These are phyloP conservation scores for Takifugu flavidus DNA, from an alignment of 2,113 vertebrate genomes.

Conservation along the genomic window DNA sequence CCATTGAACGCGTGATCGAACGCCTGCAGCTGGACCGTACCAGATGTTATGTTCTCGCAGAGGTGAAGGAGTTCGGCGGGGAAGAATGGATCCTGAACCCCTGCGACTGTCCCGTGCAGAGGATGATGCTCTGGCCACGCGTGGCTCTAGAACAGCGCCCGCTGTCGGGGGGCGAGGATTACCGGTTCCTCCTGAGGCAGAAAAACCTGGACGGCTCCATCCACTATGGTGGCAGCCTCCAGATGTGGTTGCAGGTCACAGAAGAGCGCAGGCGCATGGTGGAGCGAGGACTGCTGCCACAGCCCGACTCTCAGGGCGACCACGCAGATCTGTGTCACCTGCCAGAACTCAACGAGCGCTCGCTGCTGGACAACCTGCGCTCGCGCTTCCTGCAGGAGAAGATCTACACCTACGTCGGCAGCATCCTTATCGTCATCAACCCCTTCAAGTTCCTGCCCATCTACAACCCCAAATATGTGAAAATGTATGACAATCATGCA, in stretches of 20 bases:
- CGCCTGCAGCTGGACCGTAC: slow-evolving; percentile 89
- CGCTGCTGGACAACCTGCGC: slow-evolving; percentile 93
- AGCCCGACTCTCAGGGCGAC: slow-evolving; percentile 84
- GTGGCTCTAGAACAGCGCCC: slow-evolving; percentile 90
- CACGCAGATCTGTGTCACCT: slow-evolving; percentile 90
- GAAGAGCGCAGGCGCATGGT: slow-evolving; percentile 91
- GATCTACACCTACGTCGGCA: slow-evolving; percentile 97
- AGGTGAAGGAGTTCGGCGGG: slow-evolving; percentile 97
- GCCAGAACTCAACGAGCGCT: slow-evolving; percentile 91
- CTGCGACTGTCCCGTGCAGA: slow-evolving; percentile 92
- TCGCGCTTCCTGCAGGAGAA: slow-evolving; percentile 94
- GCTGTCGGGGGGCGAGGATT: slow-evolving; percentile 85
- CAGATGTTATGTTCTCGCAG: slow-evolving; percentile 92
- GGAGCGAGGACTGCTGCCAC: slow-evolving; percentile 91
- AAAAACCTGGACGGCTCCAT: slow-evolving; percentile 98
- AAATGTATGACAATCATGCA: slow-evolving; percentile 97
- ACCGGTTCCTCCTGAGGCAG: slow-evolving; percentile 92
- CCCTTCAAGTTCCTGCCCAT: slow-evolving; percentile 98
- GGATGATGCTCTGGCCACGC: slow-evolving; percentile 98
- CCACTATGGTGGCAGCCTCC: slow-evolving; percentile 92
- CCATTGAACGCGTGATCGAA: slow-evolving; percentile 88
- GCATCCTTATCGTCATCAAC: slow-evolving; percentile 97
- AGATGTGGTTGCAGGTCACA: slow-evolving; percentile 93
- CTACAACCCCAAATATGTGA: slow-evolving; percentile 99
- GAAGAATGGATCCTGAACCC: slow-evolving; percentile 99